Percentiles rank a stretch among this genome's conserved stretches.
These are phyloP conservation scores for Chitala chitala DNA, from an alignment of 2,113 vertebrate genomes.

Conservation along the genomic window DNA sequence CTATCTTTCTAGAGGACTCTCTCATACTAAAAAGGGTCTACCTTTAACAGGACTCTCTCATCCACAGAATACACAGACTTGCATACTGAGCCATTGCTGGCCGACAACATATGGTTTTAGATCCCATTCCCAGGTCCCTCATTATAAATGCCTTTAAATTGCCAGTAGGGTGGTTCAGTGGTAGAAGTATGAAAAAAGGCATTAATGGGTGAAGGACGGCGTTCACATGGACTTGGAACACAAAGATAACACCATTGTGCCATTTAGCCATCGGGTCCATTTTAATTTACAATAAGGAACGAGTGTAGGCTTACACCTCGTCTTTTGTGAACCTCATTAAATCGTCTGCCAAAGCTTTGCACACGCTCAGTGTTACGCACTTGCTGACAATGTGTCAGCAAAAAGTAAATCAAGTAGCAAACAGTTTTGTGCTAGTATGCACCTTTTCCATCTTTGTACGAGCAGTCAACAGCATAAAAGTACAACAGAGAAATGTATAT, in stretches of 20 bases:
- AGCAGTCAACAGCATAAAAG: no score
- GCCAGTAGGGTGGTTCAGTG: not conserved
- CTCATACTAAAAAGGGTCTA: no score
- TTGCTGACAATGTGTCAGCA: not conserved
- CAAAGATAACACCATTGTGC: not conserved
- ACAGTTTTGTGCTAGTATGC: not conserved
- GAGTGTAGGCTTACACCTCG: no score
- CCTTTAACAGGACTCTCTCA: no score
- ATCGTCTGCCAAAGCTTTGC: no score
- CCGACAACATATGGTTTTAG: no score
- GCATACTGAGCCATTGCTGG: no score
- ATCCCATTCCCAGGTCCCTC: not conserved
- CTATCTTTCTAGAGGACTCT: no score
- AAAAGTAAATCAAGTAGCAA: not conserved
- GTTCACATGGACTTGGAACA: not conserved
- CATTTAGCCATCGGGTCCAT: no score
- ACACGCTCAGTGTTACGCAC: no score
- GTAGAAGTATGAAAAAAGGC: not conserved
- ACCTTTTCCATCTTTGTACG: not conserved
- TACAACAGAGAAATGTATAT: not conserved
- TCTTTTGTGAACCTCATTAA: no score
- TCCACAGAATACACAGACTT: no score
- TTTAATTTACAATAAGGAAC: not conserved
- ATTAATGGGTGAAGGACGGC: not conserved
- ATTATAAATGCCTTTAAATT: not conserved